Conservation (phyloP, 2,113 vertebrate genomes). For the Aleadryas rufinucha region DNA sequence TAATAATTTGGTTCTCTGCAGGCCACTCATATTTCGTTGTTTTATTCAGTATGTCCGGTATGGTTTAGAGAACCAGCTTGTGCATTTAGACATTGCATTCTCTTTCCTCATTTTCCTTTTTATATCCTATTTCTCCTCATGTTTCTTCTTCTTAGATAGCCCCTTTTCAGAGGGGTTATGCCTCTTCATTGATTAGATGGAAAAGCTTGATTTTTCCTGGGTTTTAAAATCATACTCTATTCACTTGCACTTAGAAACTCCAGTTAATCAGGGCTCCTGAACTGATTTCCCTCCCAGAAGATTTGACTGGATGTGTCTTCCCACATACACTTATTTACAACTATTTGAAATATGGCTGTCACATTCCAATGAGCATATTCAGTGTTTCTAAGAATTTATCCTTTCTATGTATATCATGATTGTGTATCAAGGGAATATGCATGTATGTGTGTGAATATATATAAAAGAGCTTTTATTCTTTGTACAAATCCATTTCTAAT, state of each 20-base stretch:
- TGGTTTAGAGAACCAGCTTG: neutral
- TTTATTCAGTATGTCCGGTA: neutral
- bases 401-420: neutral
- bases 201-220: neutral
- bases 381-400: neutral
- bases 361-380: neutral
- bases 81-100: rapidly evolving
- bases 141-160: neutral
- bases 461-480: neutral
- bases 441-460: neutral
- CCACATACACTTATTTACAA: neutral
- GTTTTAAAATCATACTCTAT: neutral
- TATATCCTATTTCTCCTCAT: neutral
- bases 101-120: neutral
- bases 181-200: neutral
- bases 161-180: neutral
- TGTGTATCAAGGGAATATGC: neutral
- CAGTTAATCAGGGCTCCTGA: neutral
- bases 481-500: neutral
- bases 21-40: neutral
- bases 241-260: neutral
- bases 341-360: neutral
- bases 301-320: neutral
- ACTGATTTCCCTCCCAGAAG: neutral
- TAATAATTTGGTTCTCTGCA: neutral